These are phyloP conservation scores for Myiozetetes cayanensis DNA, from an alignment of 2,113 vertebrate species.

Conservation along the genomic window DNA sequence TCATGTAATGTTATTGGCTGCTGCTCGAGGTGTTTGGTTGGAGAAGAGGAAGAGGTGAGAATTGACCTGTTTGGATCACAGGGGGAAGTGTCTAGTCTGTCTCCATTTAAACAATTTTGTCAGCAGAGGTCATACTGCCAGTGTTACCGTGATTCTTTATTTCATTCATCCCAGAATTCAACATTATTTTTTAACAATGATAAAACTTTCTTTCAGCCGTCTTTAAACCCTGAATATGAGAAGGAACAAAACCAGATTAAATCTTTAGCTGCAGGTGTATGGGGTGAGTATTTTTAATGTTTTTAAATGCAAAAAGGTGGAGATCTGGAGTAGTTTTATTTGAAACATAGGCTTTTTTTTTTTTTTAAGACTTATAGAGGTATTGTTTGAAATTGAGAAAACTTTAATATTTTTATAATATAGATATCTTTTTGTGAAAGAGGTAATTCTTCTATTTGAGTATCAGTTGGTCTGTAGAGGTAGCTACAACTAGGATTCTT, in stretches of 20 bases:
- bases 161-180: neutral
- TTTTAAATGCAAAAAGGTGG: neutral
- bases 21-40: neutral
- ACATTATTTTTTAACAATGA: neutral
- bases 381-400: neutral
- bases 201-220: slow-evolving; percentile 72
- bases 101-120: neutral
- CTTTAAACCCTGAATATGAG: slow-evolving; percentile 79
- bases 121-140: neutral
- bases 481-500: neutral
- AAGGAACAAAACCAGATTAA: slow-evolving; percentile 77
- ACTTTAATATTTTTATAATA: neutral
- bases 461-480: neutral
- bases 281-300: slow-evolving; percentile 75
- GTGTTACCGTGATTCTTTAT: neutral
- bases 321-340: neutral
- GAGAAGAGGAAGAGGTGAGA: neutral
- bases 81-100: neutral
- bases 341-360: neutral
- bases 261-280: slow-evolving; percentile 77
- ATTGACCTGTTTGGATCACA: neutral
- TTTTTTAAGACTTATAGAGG: neutral
- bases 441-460: neutral
- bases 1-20: neutral
- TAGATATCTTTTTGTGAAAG: neutral